These are phyloP conservation scores for Thecophora atra DNA, from an alignment of 2,888 invertebrate species.

Conservation along the genomic window DNA sequence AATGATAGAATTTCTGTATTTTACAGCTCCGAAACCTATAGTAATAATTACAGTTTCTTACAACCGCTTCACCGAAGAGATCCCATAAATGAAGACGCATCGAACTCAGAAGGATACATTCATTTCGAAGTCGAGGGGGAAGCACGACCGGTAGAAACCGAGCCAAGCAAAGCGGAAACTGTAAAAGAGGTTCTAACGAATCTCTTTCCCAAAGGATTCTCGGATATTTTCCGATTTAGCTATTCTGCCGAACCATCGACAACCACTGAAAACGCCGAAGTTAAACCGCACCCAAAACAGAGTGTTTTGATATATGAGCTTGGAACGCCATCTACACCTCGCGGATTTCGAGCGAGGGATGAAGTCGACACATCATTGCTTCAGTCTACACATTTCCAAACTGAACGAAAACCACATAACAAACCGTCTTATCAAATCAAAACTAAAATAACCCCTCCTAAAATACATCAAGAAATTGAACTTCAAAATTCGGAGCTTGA, in stretches of 20 bases:
- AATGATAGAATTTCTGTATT: neutral
- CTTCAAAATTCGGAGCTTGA: too few relatives aligned
- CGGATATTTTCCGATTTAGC: conserved; percentile 61
- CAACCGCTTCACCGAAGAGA: neutral
- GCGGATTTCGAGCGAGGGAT: neutral
- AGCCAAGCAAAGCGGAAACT: conserved; percentile 48
- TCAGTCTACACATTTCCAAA: neutral
- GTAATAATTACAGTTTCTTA: neutral
- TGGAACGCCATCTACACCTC: neutral
- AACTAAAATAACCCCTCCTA: neutral
- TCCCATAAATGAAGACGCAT: neutral
- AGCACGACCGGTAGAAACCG: conserved; percentile 9
- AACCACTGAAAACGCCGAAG: conserved; percentile 13
- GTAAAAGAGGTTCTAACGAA: conserved; percentile 58
- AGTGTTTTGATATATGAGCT: neutral
- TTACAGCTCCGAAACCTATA: neutral
- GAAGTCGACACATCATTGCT: neutral
- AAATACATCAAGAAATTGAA: too few relatives aligned
- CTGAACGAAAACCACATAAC: neutral
- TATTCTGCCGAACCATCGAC: conserved; percentile 45
- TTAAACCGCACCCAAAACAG: neutral
- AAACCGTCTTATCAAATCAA: neutral
- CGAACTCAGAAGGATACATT: conserved; percentile 56
- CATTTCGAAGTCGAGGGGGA: conserved; percentile 54
- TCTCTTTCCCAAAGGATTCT: conserved; percentile 60